Evolutionary conservation across 2,113 vertebrate species (phyloP), one percentile per base, ranked within the genome.

Genomic region (Esox niger): DNA sequence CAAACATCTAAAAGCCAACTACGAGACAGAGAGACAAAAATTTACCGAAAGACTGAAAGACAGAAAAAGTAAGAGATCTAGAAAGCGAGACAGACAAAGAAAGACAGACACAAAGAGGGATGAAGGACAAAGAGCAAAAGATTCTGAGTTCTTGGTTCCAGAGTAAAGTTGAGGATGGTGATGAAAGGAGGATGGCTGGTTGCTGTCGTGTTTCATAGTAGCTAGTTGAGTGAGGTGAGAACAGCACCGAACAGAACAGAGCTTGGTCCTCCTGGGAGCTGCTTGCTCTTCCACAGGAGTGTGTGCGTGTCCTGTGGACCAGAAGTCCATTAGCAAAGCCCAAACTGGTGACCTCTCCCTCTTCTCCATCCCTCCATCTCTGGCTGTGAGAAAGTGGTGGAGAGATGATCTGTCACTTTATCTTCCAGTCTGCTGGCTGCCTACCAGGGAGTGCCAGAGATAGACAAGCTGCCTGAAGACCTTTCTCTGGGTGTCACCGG

Each of bases 291-390:
- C n/a, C n/a, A n/a, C n/a, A n/a, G n/a, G n/a, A n/a, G 35, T 38
- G 35, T 38, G 10, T 38, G 35, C 15, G 35, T 38, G 35, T 38
- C 35, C 35, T 38, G 77, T 73, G 76, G 82, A 76, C 82, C 84
- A 87, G 82, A 82, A 84, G 79, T 85, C 74, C 79, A 85, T 86
- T 84, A 85, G 79, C 74, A 69, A 78, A 78, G 55, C 71, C 35
- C 81, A 79, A 81, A 80, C 79, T 79, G 73, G 66, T 80, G 78
- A 74, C 66, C 17, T 1, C 11, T 17, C 79, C 77, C 70, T 68
- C 23, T 83, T 77, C 70, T 68, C 77, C 75, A 13, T 75, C 72
- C 68, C 23, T 84, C 71, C 70, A 71, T 83, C 73, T 80, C 82
- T 70, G 68, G 32, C 47, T 60, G 62, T 71, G 71, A 69, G 79